phyloP scores from a whole-genome alignment of 2,113 vertebrate genomes.

The Lampris incognitus region DNA sequence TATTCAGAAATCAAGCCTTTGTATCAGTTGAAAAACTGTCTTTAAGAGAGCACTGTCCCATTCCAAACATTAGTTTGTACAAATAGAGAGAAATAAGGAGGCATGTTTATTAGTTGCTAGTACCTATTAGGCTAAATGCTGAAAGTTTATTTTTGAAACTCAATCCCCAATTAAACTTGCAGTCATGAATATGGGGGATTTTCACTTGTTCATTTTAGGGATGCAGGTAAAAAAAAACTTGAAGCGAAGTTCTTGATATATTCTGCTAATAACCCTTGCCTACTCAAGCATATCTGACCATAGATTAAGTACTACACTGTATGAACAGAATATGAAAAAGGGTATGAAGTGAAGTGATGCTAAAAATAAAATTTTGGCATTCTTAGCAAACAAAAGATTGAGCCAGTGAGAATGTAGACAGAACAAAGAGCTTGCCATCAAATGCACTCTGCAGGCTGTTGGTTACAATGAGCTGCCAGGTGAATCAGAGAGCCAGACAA shows the following conservation, averaged over 20 bases:
- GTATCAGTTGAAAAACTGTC: no score
- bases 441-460: conserved; percentile 64
- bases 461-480: conserved; percentile 56
- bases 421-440: conserved; percentile 55
- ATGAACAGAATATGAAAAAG: conserved; percentile 58
- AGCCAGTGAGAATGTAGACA: conserved; percentile 44
- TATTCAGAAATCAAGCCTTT: no score
- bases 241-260: conserved; percentile 33
- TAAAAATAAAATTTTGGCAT: conserved; percentile 63
- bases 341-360: conserved; percentile 54
- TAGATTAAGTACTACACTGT: conserved; percentile 45
- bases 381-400: conserved; percentile 57
- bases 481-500: conserved; percentile 51
- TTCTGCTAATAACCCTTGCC: conserved; percentile 53
- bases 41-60: no score
- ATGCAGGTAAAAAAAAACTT: conserved; percentile 31
- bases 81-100: no score
- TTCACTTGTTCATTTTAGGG: no score
- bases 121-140: no score
- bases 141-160: no score
- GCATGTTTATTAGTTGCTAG: no score
- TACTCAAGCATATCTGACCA: conserved; percentile 55
- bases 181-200: no score
- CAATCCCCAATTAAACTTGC: no score
- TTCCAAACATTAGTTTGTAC: no score